Base-by-base conservation (phyloP, 2,113 vertebrate species). In the Scomber scombrus region DNA sequence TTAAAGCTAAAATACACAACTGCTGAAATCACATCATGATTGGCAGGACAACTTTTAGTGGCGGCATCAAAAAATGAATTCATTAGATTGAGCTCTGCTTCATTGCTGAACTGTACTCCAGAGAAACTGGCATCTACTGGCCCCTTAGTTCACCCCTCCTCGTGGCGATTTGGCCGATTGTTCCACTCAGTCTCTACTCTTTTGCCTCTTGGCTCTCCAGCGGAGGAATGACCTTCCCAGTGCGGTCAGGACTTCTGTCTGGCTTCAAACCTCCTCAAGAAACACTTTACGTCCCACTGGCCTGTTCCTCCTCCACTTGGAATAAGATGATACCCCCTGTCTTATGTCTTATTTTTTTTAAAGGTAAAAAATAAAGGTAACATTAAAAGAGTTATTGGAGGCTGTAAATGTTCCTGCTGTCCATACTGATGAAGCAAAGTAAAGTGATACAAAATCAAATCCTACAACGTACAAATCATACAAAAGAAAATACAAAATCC, bases 221-320 rank as follows among this genome's bases (percentile, higher is more conserved):
- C 16, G 21, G 29, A 75, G 29, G 11, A 78, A 60, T 50, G 75
- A 79, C 66, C 66, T 84, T 86, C 68, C 46, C 65, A 45, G 55
- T 73, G 29, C 14, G 3, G 21, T 58, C 60, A 75, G 69, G 29
- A 62, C 21, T 45, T 68, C 56, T 45, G 29, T 61, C 54, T 81
- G 73, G 40, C 55, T 84, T 56, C 58, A n/a, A 40, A 70, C 31
- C 66, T 19, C 67, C 29, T 66, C 13, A 58, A 54, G 49, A 60
- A 75, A 6, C 19, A 63, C 29, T 47, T 77, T 29, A 61, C 15
- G 5, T 68, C 11, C 51, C 58, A 57, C 45, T 16, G 43, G 16
- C n/a, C 51, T 72, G 40, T 51, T 26, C 2, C 49, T 23, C 55
- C 26, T 64, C 12, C 1, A 19, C 49, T 63, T 49, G 18, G 50